Conservation (phyloP, 2,113 vertebrate species). For the Phrynosoma blainvillii region DNA sequence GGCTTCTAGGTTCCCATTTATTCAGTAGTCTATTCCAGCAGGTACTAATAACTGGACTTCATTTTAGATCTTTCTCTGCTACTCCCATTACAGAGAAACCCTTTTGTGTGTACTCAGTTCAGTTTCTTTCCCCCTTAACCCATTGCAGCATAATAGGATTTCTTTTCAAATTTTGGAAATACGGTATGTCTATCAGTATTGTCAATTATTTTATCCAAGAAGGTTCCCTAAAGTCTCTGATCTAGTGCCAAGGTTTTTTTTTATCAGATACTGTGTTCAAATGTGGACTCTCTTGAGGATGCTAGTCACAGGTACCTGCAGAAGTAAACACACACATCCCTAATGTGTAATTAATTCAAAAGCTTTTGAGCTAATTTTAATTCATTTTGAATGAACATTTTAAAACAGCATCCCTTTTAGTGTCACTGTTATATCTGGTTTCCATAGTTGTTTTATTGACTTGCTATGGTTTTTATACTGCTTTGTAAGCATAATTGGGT, state of each 20-base stretch:
- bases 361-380: no score
- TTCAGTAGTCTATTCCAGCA: no score
- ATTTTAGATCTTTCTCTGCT: background rate
- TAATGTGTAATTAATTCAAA: no score
- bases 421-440: no score
- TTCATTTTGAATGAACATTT: no score
- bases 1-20: no score
- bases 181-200: background rate
- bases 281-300: no score
- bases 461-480: background rate
- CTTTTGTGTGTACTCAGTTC: background rate
- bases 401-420: no score
- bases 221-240: background rate
- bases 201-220: no score
- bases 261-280: background rate
- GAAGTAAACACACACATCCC: no score
- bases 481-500: background rate
- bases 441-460: background rate
- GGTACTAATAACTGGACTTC: no score
- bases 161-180: background rate
- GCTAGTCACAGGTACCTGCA: no score
- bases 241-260: background rate
- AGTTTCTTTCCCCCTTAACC: background rate
- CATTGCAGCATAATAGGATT: background rate
- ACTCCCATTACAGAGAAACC: background rate